phyloP scores from a whole-genome alignment of 2,113 vertebrate species.

The Synodontis membranacea region DNA sequence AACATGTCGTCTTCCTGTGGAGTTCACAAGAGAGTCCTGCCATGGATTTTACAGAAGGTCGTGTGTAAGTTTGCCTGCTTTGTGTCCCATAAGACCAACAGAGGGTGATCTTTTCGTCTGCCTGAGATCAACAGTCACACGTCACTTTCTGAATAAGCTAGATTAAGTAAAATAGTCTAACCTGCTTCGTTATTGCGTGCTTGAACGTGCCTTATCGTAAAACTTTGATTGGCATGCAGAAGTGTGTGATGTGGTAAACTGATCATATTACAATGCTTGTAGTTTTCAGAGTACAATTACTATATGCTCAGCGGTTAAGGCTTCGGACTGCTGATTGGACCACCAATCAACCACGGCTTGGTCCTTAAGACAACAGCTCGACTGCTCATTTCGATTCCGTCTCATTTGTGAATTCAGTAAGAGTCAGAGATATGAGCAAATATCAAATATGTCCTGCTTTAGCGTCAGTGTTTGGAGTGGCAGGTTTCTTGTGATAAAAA shows the following conservation, averaged over 20 bases:
- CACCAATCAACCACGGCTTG: not conserved
- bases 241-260: not conserved
- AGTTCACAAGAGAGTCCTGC: not conserved
- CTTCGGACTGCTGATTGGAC: not conserved
- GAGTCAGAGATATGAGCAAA: not conserved
- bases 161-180: not conserved
- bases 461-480: not conserved
- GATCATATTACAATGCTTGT: not conserved
- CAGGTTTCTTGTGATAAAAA: too few species aligned
- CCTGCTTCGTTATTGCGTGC: not conserved
- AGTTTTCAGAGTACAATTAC: not conserved
- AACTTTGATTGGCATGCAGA: not conserved
- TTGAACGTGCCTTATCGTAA: not conserved
- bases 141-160: not conserved
- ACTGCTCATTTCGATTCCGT: not conserved
- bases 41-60: not conserved
- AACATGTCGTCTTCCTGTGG: not conserved
- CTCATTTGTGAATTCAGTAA: not conserved
- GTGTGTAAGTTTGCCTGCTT: slow-evolving; percentile 19
- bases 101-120: slow-evolving; percentile 6
- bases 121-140: not conserved
- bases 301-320: not conserved
- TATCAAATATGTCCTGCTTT: not conserved
- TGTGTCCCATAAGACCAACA: slow-evolving; percentile 17
- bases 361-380: not conserved